A percentile compares a stretch with the other conserved stretches of the same genome.
phyloP scores from a whole-genome alignment of 2,113 vertebrate species.

The Hassar affinis region DNA sequence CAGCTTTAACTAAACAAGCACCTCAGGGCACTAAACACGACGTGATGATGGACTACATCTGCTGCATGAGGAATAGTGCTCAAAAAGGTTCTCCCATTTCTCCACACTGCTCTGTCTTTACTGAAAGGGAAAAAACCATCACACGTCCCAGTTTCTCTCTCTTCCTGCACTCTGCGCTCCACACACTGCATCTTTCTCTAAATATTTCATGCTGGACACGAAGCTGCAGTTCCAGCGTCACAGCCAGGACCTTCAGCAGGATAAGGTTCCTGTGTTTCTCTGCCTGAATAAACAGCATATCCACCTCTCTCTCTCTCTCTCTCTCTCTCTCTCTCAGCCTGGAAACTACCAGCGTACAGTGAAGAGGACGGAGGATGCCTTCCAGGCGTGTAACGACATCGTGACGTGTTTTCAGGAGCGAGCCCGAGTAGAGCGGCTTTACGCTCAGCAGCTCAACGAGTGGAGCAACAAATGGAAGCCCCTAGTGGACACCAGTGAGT shows the following conservation, averaged over 20 bases:
- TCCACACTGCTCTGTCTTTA: neutral
- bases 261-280: neutral
- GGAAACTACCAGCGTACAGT: constrained; percentile 79
- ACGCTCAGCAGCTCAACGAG: constrained; percentile 78
- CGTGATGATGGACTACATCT: neutral
- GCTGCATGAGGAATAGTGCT: neutral
- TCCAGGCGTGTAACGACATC: constrained; percentile 79
- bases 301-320: constrained; percentile 24
- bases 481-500: constrained; percentile 79
- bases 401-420: constrained; percentile 80
- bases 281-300: neutral
- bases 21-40: neutral
- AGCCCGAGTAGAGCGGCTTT: constrained; percentile 78
- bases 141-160: neutral
- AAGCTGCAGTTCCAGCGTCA: constrained; percentile 4
- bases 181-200: neutral
- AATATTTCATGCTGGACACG: neutral
- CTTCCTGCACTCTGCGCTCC: neutral
- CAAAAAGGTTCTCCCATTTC: neutral
- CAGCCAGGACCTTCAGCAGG: neutral
- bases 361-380: constrained; percentile 75
- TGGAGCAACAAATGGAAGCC: constrained; percentile 84
- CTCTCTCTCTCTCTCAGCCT: constrained; percentile 66
- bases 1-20: neutral
- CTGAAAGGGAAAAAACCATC: neutral